These are phyloP conservation scores for Barbus barbus DNA, from an alignment of 2,113 vertebrate species.

Conservation along the genomic window DNA sequence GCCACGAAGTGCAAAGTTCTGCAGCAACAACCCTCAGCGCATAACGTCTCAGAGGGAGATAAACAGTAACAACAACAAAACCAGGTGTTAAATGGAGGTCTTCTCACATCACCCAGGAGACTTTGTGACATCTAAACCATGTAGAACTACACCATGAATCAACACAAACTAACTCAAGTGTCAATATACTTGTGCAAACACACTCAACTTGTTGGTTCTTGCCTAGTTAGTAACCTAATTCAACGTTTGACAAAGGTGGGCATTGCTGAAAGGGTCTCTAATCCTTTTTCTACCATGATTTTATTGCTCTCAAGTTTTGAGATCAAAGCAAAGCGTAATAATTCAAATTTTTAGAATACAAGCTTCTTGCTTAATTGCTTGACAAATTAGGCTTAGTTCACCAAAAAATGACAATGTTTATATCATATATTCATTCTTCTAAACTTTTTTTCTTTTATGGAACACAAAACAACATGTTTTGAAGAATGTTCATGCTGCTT, in stretches of 20 bases:
- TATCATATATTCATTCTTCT: neutral
- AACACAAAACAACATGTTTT: neutral
- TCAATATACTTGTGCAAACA: neutral
- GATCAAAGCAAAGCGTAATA: neutral
- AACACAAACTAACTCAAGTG: neutral
- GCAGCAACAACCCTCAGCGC: neutral
- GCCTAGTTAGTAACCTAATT: conserved; percentile 6
- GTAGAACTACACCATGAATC: neutral
- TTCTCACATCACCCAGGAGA: neutral
- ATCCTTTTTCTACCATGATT: neutral
- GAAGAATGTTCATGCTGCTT: neutral
- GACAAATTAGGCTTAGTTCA: neutral
- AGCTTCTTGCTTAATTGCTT: neutral
- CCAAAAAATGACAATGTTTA: neutral
- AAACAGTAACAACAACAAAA: conserved; percentile 16
- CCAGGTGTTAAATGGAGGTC: conserved; percentile 18
- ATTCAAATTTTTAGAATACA: neutral
- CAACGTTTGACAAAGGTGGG: conserved; percentile 9
- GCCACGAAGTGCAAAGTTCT: neutral
- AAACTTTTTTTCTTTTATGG: neutral
- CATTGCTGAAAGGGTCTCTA: neutral
- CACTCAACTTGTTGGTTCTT: conserved; percentile 31
- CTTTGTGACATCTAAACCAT: neutral
- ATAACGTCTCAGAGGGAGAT: neutral
- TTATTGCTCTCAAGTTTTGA: neutral